Evolutionary conservation across 2,888 invertebrate species (phyloP), one percentile per base, ranked within the genome.

Genomic region (Orthosia incerta): DNA sequence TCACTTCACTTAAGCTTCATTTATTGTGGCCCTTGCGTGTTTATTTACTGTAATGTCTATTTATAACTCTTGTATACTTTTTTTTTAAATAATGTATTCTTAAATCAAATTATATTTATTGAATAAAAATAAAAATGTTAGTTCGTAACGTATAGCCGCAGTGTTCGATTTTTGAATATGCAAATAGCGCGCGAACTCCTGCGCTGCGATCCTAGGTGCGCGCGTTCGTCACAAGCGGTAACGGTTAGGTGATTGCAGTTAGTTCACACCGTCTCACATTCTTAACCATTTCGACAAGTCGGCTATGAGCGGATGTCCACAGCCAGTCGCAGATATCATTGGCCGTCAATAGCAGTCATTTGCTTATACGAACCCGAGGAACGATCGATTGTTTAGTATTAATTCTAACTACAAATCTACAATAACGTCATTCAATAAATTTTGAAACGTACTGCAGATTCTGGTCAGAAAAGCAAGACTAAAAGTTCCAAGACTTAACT

Each of bases 281-380:
- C 93, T 93, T 94, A 94, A 94, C 93, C 90, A 93, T 93, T 93
- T 93, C 91, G 90, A 91, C 93, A 91, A 92, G 91, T 91, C 91
- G 85, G 86, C 86, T 89, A 83, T 67, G 85, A 86, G 89, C 92
- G 93, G 94, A 94, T 94, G 92, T 92, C 89, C 88, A 90, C 88
- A 87, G 86, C 80, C 78, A 80, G 86, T 83, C 86, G 84, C 86
- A 84, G 79, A 85, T 87, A 87, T 86, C 86, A 81, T 74, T 79
- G 84, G 76, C 83, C 86, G 87, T 88, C 88, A 88, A 89, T 86
- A 89, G 84, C 77, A 84, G 83, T 77, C 71, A 83, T 81, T 78
- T 83, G 85, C 79, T 85, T 76, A 76, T 79, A 80, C 74, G 77
- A 78, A 85, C 76, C 71, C 79, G 79, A 76, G 71, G 67, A 80